A percentile compares a stretch with the other conserved stretches of the same genome.
Conservation (phyloP, 1,140 invertebrate genomes). For the Bombus superbus region DNA sequence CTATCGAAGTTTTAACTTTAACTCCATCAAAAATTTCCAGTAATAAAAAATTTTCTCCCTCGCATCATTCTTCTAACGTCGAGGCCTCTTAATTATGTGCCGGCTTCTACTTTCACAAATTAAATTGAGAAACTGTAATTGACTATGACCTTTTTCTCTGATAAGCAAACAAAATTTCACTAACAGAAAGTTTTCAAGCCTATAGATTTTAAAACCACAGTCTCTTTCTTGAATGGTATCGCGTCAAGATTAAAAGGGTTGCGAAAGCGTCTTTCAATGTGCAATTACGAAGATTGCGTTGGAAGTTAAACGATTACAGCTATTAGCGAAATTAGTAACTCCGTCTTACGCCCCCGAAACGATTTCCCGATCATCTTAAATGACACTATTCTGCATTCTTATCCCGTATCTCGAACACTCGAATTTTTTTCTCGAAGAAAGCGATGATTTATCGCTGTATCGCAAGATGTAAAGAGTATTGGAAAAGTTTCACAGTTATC, state of each 20-base stretch:
- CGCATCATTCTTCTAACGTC: neutral
- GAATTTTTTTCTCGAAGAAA: neutral
- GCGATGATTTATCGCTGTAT: neutral
- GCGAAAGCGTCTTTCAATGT: too few relatives aligned
- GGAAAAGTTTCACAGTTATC: constrained; percentile 26
- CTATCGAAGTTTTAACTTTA: too few relatives aligned
- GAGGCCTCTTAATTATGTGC: neutral
- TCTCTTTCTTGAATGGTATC: neutral
- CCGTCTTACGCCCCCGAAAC: neutral
- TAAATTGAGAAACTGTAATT: neutral
- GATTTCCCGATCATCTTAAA: neutral
- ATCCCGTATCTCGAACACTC: neutral
- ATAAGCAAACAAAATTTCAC: neutral
- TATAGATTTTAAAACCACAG: neutral
- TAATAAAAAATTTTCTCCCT: too few relatives aligned
- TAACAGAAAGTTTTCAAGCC: neutral
- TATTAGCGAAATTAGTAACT: neutral
- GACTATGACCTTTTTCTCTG: neutral
- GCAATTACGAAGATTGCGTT: neutral
- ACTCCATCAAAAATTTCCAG: neutral
- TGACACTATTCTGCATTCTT: neutral
- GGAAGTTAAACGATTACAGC: too few relatives aligned
- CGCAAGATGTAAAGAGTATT: neutral
- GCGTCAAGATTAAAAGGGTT: neutral
- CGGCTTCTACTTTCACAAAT: neutral